Evolutionary conservation across 2,113 vertebrate species (phyloP), one percentile per base, ranked within the genome.

Genomic region (Chloroceryle aenea): DNA sequence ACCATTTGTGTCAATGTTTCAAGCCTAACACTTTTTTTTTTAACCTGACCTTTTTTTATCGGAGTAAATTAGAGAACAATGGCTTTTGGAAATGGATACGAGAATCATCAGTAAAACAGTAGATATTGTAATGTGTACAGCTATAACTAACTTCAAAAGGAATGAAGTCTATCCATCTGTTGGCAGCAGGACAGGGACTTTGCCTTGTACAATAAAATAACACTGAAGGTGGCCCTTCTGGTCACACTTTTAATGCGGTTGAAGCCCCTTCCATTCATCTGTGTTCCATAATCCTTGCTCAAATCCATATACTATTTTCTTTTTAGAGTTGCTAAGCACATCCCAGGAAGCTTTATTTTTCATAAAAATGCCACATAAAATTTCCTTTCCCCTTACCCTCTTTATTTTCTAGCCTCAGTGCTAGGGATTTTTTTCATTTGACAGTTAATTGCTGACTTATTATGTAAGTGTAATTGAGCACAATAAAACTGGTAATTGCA

Each of bases 71-170:
- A 66, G 32, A 63, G 38, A 90, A 36, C 14, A 22, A 53, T 58
- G n/a, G 23, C 42, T 59, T 38, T 74, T 76, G 59, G 63, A 93
- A 85, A 85, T n/a, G 20, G 48, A 63, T 85, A 83, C 16, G 10
- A 50, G 85, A 85, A 53, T 50, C n/a, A 42, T 11, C 30, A 87
- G 23, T 48, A 75, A 77, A 89, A 76, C 48, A 53, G 30, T 32
- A 85, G 26, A 32, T 90, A 47, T 40, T 87, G 47, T 73, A 64
- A 87, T 26, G 36, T n/a, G 25, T 20, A 45, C 45, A 87, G 3
- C 87, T 94, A 79, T 88, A 83, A 90, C 92, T 96, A 90, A 67
- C 87, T 94, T 87, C 45, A 90, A 73, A 87, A 63, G 50, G 45
- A 87, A 73, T 56, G 27, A 75, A 84, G 48, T 77, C 55, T 78